A percentile compares a stretch with the other conserved stretches of the same genome.
Evolutionary conservation across 2,797 vertebrate genomes (phyloP).

Genomic region (Mareca penelope): DNA sequence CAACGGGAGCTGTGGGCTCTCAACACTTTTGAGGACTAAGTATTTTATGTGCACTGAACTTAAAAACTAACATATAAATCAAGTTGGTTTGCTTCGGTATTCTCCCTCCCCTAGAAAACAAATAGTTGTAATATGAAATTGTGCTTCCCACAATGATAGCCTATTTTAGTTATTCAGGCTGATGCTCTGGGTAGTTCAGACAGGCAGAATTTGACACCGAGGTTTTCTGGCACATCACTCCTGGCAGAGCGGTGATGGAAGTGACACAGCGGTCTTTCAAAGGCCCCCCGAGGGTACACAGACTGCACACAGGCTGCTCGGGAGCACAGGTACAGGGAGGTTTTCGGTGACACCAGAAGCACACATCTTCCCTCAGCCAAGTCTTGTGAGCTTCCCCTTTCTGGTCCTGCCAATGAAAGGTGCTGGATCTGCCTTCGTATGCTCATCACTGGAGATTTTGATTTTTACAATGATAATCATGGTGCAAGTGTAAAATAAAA

Average conservation of each 20-base stretch:
- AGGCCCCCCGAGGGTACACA: background rate
- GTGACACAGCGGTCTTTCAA: background rate
- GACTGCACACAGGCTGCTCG: background rate
- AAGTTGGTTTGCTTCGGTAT: conserved; percentile 1
- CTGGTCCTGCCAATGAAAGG: background rate
- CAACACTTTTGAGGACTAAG: conserved; percentile 25
- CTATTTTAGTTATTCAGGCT: conserved; percentile 34
- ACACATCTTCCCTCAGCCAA: background rate
- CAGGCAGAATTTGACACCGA: conserved; percentile 23
- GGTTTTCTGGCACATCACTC: conserved; percentile 30
- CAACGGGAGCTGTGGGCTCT: background rate
- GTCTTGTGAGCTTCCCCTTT: background rate
- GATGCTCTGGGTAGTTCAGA: background rate
- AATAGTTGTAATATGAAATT: conserved; percentile 8
- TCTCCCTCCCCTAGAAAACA: conserved; percentile 12
- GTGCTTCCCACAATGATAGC: background rate
- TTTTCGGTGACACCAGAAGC: background rate
- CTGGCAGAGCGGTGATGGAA: conserved; percentile 9
- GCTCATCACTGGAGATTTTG: background rate
- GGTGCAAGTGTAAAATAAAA: background rate
- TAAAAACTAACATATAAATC: conserved; percentile 28
- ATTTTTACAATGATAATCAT: background rate
- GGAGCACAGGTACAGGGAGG: background rate
- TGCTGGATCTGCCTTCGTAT: background rate
- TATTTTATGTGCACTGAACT: background rate